phyloP scores from a whole-genome alignment of 2,888 invertebrate genomes.

The Colostygia pectinataria region DNA sequence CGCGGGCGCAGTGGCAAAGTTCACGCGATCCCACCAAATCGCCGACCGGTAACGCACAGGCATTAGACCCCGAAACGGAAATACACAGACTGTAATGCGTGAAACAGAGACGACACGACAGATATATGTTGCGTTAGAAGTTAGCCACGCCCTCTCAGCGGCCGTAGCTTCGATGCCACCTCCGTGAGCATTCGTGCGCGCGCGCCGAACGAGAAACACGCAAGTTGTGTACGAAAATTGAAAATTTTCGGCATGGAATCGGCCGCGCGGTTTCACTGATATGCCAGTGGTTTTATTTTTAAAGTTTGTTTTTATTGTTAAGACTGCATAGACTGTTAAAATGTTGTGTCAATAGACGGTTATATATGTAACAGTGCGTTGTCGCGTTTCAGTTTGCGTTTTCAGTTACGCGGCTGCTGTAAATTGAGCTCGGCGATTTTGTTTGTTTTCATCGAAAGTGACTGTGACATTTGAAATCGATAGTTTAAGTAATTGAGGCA shows the following conservation, averaged over 20 bases:
- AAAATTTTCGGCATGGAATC: constrained; percentile 57
- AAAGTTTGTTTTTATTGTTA: constrained; percentile 30
- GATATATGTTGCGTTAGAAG: constrained; percentile 79
- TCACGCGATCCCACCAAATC: constrained; percentile 74
- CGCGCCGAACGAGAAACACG: constrained; percentile 72
- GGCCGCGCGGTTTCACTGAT: constrained; percentile 56
- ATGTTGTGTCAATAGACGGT: constrained; percentile 45
- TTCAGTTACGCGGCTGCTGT: constrained; percentile 64
- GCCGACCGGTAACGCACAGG: constrained; percentile 68
- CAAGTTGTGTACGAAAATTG: constrained; percentile 51
- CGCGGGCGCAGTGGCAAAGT: constrained; percentile 74
- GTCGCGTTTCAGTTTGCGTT: constrained; percentile 64
- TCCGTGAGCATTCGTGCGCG: constrained; percentile 79
- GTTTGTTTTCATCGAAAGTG: constrained; percentile 71
- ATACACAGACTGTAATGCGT: constrained; percentile 22
- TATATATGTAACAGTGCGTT: constrained; percentile 49
- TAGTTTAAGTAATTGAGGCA: constrained; percentile 58
- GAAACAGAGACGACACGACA: constrained; percentile 55
- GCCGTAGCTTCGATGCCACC: constrained; percentile 70
- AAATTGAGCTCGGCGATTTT: constrained; percentile 55
- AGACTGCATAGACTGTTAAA: constrained; percentile 33
- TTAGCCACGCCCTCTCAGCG: constrained; percentile 69
- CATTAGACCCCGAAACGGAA: constrained; percentile 60
- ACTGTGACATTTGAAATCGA: constrained; percentile 74
- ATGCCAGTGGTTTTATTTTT: constrained; percentile 48